Evolutionary conservation across 2,113 vertebrate genomes (phyloP).

Genomic region (Eleginops maclovinus): DNA sequence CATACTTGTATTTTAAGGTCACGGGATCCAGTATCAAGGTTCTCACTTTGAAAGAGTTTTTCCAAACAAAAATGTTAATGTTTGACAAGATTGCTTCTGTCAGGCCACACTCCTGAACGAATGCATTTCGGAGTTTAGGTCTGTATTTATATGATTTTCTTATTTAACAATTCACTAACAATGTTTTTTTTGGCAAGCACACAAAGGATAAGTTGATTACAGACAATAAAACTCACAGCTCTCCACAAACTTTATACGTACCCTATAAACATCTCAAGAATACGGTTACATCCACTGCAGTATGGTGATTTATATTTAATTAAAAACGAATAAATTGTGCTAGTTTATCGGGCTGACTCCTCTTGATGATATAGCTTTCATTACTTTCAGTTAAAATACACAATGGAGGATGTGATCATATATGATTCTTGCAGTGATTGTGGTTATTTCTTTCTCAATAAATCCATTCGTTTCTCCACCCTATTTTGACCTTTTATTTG

Average conservation of each 20-base stretch:
- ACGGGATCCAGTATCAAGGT: constrained; percentile 5
- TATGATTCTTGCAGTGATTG: neutral
- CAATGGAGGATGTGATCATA: no score
- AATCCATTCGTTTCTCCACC: neutral
- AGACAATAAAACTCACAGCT: neutral
- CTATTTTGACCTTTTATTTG: neutral
- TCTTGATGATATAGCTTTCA: no score
- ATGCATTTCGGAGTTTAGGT: neutral
- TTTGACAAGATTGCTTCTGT: neutral
- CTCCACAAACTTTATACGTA: neutral
- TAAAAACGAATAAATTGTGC: neutral
- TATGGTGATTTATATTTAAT: neutral
- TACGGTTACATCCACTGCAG: neutral
- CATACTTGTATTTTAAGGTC: constrained; percentile 6
- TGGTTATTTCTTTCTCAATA: neutral
- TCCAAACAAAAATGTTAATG: neutral
- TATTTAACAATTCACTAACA: neutral
- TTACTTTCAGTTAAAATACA: no score
- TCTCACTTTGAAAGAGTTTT: constrained; percentile 14
- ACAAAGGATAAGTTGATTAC: neutral
- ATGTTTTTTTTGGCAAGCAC: neutral
- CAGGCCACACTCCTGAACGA: neutral
- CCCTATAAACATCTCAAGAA: neutral
- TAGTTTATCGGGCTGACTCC: neutral
- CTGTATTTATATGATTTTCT: neutral